A percentile compares a stretch with the other conserved stretches of the same genome.
Evolutionary conservation across 2,888 invertebrate species (phyloP).

Genomic region (Drosophila longiperda): DNA sequence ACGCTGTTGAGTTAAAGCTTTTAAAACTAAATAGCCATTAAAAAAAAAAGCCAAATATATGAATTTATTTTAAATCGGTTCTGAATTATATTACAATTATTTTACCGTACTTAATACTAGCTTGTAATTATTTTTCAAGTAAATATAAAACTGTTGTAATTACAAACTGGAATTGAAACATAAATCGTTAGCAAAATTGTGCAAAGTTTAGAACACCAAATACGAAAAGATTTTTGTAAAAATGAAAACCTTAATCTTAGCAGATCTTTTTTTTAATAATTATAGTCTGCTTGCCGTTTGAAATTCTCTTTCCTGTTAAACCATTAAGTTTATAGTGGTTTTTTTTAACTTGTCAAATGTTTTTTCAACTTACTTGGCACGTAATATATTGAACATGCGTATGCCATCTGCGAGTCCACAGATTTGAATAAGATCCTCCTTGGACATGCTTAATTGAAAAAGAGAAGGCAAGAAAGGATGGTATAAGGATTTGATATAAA

Average conservation of each 20-base stretch:
- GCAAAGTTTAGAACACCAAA: background rate
- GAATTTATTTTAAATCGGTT: background rate
- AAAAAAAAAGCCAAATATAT: background rate
- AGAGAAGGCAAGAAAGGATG: constrained; percentile 5
- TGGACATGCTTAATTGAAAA: constrained; percentile 87
- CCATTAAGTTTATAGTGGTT: background rate
- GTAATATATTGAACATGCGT: constrained; percentile 94
- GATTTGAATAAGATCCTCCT: constrained; percentile 97
- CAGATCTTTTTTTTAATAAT: background rate
- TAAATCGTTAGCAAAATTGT: background rate
- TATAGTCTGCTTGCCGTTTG: background rate
- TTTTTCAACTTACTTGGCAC: constrained; percentile 89
- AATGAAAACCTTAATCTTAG: too few relatives aligned
- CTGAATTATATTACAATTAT: background rate
- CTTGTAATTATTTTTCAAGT: background rate
- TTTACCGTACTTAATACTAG: background rate
- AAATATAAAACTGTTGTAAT: background rate
- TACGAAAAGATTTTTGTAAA: too few relatives aligned
- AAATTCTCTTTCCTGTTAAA: background rate
- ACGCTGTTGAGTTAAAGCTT: too few relatives aligned
- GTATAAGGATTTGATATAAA: background rate
- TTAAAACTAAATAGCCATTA: too few relatives aligned
- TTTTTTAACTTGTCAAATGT: background rate
- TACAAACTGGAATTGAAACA: background rate
- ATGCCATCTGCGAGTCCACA: constrained; percentile 98